A percentile compares a stretch with the other conserved stretches of the same genome.
Evolutionary conservation across 2,113 vertebrate genomes (phyloP).

Genomic region (Cichladusa arquata): DNA sequence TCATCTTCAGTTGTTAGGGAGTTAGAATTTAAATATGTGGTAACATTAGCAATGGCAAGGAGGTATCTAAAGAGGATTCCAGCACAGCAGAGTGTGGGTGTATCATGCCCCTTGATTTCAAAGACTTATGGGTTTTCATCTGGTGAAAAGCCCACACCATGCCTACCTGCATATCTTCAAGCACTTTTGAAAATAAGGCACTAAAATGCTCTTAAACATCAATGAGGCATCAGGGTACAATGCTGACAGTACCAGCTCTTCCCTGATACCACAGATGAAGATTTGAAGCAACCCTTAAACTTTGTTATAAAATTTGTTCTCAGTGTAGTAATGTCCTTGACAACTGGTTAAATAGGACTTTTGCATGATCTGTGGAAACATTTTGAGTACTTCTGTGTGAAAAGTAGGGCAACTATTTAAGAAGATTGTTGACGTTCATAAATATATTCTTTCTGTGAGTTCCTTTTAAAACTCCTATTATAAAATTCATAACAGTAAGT

Average conservation of each 20-base stretch:
- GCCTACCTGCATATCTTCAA: not conserved
- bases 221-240: not conserved
- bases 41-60: not conserved
- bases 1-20: not conserved
- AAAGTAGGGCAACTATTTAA: not conserved
- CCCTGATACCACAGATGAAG: not conserved
- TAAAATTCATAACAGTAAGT: not conserved
- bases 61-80: not conserved
- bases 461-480: not conserved
- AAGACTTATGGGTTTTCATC: not conserved
- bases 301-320: not conserved
- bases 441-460: not conserved
- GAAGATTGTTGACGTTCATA: not conserved
- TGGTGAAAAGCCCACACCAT: not conserved
- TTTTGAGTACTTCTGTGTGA: not conserved
- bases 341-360: not conserved
- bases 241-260: not conserved
- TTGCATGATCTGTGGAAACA: not conserved
- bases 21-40: not conserved
- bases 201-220: not conserved
- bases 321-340: not conserved
- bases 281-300: not conserved
- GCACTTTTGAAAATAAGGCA: not conserved
- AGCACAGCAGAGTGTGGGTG: accelerated
- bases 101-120: not conserved